Base-by-base conservation (phyloP, 2,113 vertebrate species). In the Lutjanus erythropterus region DNA sequence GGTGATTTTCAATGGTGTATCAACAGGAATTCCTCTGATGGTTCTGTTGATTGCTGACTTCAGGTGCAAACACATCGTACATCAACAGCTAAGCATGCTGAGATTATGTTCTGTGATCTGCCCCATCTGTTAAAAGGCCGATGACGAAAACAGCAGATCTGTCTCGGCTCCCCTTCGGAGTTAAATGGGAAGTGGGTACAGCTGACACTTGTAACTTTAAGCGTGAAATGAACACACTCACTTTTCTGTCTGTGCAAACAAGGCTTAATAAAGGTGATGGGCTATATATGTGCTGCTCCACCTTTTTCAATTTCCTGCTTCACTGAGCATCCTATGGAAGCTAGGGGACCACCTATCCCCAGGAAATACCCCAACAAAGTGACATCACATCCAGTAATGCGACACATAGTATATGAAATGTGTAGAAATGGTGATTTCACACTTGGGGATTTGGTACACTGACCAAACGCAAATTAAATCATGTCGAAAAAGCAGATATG, bases 291-390 rank as follows among this genome's bases (percentile, higher is more conserved):
- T 75, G 46, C 37, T 44, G 55, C 74, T 81, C 76, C 81, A 80
- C 82, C 42, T 87, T 93, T 95, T 94, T 90, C 89, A 94, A 94
- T 95, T 95, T 95, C 77, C 90, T 87, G 89, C 93, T 83, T 87
- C 75, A 37, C 59, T 87, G 93, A 89, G 73, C 91, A 90, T 84
- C 86, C 87, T 69, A 73, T 81, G 70, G 85, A 81, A 80, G 61
- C 87, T n/a, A 69, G 59, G 87, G 76, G 91, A 81, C 64, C 76
- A 79, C 86, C 88, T 86, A 71, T 88, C 75, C 60, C 50, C 59
- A 41, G 82, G 89, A 93, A 91, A 86, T 88, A 84, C 85, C 84
- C 75, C 83, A 6, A 79, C 55, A 78, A 86, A 86, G 69, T 84
- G 86, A 85, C 80, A 89, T 81, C 90, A 78, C 78, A 72, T 70